Conservation (phyloP, 2,113 vertebrate genomes). For the Recurvirostra avosetta region DNA sequence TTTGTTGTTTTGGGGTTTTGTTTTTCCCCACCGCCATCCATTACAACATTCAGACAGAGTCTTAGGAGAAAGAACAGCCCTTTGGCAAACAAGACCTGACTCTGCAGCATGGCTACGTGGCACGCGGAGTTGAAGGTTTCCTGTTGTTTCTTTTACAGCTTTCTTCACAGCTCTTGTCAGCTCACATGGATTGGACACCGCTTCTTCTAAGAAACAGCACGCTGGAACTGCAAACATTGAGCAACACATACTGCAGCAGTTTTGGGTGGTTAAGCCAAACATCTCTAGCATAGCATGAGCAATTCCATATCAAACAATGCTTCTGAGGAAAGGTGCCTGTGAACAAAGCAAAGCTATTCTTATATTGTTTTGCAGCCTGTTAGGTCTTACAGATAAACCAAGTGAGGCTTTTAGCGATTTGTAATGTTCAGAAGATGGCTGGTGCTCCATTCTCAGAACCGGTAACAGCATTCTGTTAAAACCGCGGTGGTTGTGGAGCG, state of each 20-base stretch:
- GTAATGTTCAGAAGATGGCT: rapidly evolving
- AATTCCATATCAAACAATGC: not conserved
- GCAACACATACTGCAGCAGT: not conserved
- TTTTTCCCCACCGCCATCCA: rapidly evolving
- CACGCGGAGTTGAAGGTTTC: not conserved
- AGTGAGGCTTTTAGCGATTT: not conserved
- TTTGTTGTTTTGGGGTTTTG: not conserved
- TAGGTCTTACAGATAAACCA: not conserved
- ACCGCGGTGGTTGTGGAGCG: rapidly evolving
- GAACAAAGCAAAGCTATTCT: not conserved
- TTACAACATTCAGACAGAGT: not conserved
- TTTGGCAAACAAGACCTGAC: not conserved
- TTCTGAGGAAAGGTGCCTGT: not conserved
- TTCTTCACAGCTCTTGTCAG: not conserved
- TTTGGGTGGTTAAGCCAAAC: not conserved
- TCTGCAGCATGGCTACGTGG: not conserved
- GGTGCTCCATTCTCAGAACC: not conserved
- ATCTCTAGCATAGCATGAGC: not conserved
- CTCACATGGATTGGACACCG: rapidly evolving
- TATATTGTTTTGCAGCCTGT: not conserved
- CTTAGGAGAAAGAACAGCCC: not conserved
- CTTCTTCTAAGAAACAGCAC: not conserved
- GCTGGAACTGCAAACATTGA: not conserved
- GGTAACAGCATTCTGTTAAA: rapidly evolving
- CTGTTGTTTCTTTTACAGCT: not conserved